phyloP scores from a whole-genome alignment of 2,113 vertebrate genomes.

The Galeopterus variegatus region DNA sequence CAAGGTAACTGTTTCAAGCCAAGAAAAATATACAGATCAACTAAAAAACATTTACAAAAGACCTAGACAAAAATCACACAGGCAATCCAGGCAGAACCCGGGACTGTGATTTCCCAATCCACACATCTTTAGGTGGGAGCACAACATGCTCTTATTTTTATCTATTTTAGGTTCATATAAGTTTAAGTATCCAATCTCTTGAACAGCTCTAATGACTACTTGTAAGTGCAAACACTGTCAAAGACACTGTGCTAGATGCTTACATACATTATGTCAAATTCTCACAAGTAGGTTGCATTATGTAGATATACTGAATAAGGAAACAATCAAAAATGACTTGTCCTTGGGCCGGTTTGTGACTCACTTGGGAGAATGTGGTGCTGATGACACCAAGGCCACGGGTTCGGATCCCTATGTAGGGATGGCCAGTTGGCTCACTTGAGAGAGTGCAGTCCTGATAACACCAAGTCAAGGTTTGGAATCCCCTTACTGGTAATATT shows the following conservation, averaged over 20 bases:
- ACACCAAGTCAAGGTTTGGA: no score
- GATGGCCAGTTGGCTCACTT: no score
- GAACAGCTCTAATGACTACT: neutral
- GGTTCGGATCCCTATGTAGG: no score
- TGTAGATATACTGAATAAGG: neutral
- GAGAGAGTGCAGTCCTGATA: no score
- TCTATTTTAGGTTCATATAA: neutral
- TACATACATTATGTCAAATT: neutral
- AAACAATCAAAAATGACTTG: constrained; percentile 1
- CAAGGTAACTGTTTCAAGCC: neutral
- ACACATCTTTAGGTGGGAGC: neutral
- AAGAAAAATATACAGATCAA: neutral
- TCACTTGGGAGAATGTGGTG: no score
- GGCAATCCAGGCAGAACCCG: neutral
- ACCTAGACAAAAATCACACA: neutral
- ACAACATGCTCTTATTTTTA: neutral
- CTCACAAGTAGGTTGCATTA: neutral
- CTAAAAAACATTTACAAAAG: neutral
- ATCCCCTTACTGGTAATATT: no score
- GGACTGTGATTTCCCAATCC: neutral
- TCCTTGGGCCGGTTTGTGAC: no score
- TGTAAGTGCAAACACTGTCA: neutral
- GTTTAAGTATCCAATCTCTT: neutral
- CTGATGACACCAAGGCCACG: no score
- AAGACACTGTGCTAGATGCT: neutral